Conservation (phyloP, 2,797 vertebrate genomes). For the Sebastiscus albofasciatus region DNA sequence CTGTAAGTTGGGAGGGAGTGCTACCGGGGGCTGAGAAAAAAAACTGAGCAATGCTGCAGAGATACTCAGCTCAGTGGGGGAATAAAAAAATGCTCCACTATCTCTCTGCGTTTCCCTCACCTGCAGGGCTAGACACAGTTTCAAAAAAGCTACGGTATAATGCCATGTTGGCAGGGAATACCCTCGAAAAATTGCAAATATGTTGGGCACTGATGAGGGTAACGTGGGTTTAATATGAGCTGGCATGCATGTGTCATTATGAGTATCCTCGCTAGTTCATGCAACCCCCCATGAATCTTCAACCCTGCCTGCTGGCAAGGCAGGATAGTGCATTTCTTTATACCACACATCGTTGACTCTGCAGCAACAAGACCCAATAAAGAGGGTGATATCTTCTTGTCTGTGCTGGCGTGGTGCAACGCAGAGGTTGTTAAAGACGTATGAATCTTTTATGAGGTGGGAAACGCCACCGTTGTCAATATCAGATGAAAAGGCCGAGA, state of each 20-base stretch:
- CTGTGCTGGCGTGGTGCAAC: slow-evolving; percentile 51
- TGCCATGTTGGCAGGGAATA: not conserved
- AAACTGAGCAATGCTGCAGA: slow-evolving; percentile 49
- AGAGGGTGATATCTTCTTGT: slow-evolving; percentile 65
- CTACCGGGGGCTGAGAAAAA: slow-evolving; percentile 14
- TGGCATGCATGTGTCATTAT: not conserved
- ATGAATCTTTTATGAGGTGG: slow-evolving; percentile 81
- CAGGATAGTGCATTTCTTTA: slow-evolving; percentile 63
- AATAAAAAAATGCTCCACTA: slow-evolving; percentile 30
- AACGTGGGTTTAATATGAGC: not conserved
- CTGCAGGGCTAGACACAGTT: slow-evolving; percentile 39
- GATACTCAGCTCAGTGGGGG: slow-evolving; percentile 28
- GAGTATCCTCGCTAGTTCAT: slow-evolving; percentile 7
- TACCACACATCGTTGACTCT: slow-evolving; percentile 71
- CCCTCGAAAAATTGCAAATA: slow-evolving; percentile 3
- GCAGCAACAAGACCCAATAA: slow-evolving; percentile 75
- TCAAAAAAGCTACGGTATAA: not conserved
- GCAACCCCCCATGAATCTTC: slow-evolving; percentile 36
- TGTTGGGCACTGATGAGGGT: not conserved
- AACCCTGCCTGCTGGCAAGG: slow-evolving; percentile 26
- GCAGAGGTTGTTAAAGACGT: slow-evolving; percentile 71
- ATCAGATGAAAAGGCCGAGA: slow-evolving; percentile 59
- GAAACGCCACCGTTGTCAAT: slow-evolving; percentile 66
- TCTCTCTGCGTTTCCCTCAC: slow-evolving; percentile 30
- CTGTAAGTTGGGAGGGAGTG: slow-evolving; percentile 38